Conservation (phyloP, 2,797 vertebrate genomes). For the Bradypodion pumilum region DNA sequence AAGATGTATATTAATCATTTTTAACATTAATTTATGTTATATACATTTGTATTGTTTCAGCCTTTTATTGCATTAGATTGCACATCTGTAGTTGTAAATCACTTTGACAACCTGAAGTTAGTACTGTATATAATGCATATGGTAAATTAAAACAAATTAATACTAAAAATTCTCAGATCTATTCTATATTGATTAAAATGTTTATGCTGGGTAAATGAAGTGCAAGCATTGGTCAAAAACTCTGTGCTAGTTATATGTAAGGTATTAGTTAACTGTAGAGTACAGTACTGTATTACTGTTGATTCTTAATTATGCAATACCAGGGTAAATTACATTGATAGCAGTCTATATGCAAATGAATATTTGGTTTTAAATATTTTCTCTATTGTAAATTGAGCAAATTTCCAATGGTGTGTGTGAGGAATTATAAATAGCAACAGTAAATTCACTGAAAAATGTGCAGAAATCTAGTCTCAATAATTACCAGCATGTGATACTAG, state of each 20-base stretch:
- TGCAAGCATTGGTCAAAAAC: conserved; percentile 18
- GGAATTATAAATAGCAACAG: background rate
- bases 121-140: background rate
- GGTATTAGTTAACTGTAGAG: background rate
- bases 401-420: background rate
- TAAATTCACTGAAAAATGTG: background rate
- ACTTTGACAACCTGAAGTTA: no score
- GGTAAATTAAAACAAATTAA: background rate
- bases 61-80: background rate
- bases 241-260: background rate
- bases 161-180: conserved; percentile 42
- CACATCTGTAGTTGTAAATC: background rate
- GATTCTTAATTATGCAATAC: background rate
- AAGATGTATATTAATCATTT: background rate
- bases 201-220: background rate
- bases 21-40: background rate
- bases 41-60: background rate
- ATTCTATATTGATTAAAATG: background rate
- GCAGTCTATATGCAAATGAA: background rate
- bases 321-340: background rate
- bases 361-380: background rate
- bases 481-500: background rate
- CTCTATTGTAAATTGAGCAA: background rate
- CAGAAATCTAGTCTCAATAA: background rate
- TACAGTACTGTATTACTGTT: no score